phyloP scores from a whole-genome alignment of 2,888 invertebrate genomes.

The Acrobasis repandana region DNA sequence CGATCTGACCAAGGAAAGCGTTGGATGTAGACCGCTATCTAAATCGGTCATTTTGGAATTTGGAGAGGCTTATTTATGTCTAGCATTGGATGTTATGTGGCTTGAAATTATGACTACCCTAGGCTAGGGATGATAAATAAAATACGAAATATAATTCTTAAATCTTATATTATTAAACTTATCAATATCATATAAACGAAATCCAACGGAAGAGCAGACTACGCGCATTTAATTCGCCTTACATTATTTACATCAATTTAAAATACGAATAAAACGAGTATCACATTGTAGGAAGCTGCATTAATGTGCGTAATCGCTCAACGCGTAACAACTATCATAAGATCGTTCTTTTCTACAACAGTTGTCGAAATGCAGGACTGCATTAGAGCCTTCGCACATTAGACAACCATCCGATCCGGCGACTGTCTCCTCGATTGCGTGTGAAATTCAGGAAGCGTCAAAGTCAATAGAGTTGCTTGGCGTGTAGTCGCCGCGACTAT shows the following conservation, averaged over 20 bases:
- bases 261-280: slow-evolving; percentile 31
- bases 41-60: too few species aligned
- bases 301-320: slow-evolving; percentile 24
- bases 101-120: too few species aligned
- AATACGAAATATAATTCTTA: slow-evolving; percentile 19
- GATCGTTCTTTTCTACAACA: slow-evolving; percentile 53
- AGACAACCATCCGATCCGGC: too few species aligned
- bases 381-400: background rate
- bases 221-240: slow-evolving; percentile 24
- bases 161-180: slow-evolving; percentile 30
- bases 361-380: slow-evolving; percentile 62
- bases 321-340: slow-evolving; percentile 61
- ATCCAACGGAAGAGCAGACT: slow-evolving; percentile 25
- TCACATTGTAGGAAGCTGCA: slow-evolving; percentile 21
- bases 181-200: slow-evolving; percentile 29
- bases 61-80: too few species aligned
- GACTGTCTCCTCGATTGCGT: too few species aligned
- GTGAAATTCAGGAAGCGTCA: too few species aligned
- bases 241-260: slow-evolving; percentile 26
- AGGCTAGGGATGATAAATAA: slow-evolving; percentile 10
- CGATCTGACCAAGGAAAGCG: too few species aligned
- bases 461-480: too few species aligned
- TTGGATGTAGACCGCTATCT: too few species aligned
- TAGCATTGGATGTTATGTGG: too few species aligned
- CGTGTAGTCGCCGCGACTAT: too few species aligned